phyloP scores from a whole-genome alignment of 2,797 vertebrate species.

The Phyllotis vaccarum region DNA sequence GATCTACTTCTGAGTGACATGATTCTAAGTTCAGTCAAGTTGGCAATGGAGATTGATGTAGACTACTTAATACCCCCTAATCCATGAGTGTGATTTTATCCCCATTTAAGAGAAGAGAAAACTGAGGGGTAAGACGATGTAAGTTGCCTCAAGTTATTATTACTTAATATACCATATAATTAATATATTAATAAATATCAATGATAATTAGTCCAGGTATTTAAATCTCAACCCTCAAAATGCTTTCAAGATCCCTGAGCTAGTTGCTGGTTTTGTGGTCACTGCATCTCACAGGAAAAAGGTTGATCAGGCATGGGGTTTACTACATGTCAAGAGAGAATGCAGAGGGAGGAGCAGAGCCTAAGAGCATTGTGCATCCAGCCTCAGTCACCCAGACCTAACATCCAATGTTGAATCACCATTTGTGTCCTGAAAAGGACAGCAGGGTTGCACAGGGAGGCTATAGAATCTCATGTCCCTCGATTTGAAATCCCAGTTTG shows the following conservation, averaged over 20 bases:
- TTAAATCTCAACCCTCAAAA: not conserved
- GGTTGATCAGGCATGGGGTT: not conserved
- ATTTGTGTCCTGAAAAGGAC: not conserved
- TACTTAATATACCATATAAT: not conserved
- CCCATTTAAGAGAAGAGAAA: not conserved
- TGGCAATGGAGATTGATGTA: not conserved
- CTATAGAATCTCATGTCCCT: not conserved
- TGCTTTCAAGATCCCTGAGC: not conserved
- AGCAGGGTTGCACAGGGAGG: not conserved
- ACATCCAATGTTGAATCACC: not conserved
- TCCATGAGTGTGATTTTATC: not conserved
- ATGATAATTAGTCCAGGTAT: not conserved
- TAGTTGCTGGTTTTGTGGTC: not conserved
- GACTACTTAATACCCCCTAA: not conserved
- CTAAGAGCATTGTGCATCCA: not conserved
- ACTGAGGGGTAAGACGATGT: not conserved
- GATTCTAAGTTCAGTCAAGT: not conserved
- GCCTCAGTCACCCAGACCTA: not conserved
- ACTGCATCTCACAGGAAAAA: not conserved
- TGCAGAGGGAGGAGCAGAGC: not conserved
- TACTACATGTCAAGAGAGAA: not conserved
- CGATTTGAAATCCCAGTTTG: not conserved
- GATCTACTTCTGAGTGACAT: not conserved
- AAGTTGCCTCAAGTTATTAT: not conserved
- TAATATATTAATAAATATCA: not conserved